Base-by-base conservation (phyloP, 2,888 invertebrate species). In the Drosophila mulleri region DNA sequence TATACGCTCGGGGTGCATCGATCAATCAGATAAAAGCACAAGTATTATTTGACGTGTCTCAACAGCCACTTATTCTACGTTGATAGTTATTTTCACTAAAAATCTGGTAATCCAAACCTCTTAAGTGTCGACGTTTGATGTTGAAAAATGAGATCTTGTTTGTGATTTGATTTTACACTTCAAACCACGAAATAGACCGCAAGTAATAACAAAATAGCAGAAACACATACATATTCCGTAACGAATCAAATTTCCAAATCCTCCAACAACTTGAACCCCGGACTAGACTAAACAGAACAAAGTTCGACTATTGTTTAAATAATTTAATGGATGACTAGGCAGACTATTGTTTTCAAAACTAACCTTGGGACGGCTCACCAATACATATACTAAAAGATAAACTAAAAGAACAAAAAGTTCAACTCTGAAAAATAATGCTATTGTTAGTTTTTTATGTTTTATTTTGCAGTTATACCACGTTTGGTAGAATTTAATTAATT, bases 181-280 rank as follows among this genome's bases (percentile, higher is more conserved):
- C 2, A 23, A 75, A 71, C 75, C 75, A 67, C 35, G 32, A 35
- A 42, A 37, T 29, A 65, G 45, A 75, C 75, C 75, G 71, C 75
- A 75, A 65, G 53, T 67, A 68, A 65, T 59, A 75, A 65, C 60
- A 74, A 41, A 60, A 44, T 61, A 50, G 42, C 35, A 23, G 12
- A 37, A 39, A 37, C 16, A 23, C 23, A 52, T 23, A 47, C 11
- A 48, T n/a, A 37, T 57, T 53, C 41, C 35, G 41, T 18, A 47
- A 11, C 39, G 65, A 68, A 77, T 77, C 54, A 52, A 16, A 60
- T 63, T 63, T 53, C 69, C 48, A 37, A 69, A 35, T 56, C 59
- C 29, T 23, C 39, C n/a, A 39, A 57, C 45, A 37, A 62, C 56
- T 50, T 50, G 57, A 57, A 50, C 59, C 18, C 16, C 48, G 50